phyloP scores from a whole-genome alignment of 2,888 invertebrate species.

The Chrysina gloriosa region DNA sequence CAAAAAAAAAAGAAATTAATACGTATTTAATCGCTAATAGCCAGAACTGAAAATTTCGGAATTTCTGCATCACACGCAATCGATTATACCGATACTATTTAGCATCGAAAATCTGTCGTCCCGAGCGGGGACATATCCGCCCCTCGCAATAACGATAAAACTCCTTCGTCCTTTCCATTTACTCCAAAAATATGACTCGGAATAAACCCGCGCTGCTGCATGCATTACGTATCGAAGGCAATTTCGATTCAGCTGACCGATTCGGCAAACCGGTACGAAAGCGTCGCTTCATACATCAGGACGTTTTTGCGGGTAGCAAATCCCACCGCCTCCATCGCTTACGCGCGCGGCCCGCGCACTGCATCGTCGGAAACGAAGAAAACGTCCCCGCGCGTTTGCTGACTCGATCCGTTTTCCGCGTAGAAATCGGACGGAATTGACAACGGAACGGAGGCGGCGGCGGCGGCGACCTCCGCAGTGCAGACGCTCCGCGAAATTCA shows the following conservation, averaged over 20 bases:
- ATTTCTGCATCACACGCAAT: too few relatives aligned
- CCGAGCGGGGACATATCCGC: too few relatives aligned
- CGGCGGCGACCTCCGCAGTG: conserved; percentile 7
- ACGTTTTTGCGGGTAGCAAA: background rate
- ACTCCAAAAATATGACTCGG: too few relatives aligned
- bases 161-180: too few relatives aligned
- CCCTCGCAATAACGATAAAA: too few relatives aligned
- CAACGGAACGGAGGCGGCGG: background rate
- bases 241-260: conserved; percentile 2
- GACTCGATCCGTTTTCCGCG: background rate
- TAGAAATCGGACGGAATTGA: background rate
- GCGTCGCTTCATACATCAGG: background rate
- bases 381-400: background rate
- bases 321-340: background rate
- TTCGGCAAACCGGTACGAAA: too few relatives aligned
- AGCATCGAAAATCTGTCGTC: too few relatives aligned
- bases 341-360: background rate
- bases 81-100: too few relatives aligned
- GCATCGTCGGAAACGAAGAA: background rate
- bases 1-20: too few relatives aligned
- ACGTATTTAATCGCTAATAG: too few relatives aligned
- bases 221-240: background rate
- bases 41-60: too few relatives aligned
- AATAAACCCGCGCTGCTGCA: too few relatives aligned
- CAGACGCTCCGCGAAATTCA: conserved; percentile 18